A percentile compares a stretch with the other conserved stretches of the same genome.
Evolutionary conservation across 2,113 vertebrate genomes (phyloP).

Genomic region (Mesoclemmys tuberculata): DNA sequence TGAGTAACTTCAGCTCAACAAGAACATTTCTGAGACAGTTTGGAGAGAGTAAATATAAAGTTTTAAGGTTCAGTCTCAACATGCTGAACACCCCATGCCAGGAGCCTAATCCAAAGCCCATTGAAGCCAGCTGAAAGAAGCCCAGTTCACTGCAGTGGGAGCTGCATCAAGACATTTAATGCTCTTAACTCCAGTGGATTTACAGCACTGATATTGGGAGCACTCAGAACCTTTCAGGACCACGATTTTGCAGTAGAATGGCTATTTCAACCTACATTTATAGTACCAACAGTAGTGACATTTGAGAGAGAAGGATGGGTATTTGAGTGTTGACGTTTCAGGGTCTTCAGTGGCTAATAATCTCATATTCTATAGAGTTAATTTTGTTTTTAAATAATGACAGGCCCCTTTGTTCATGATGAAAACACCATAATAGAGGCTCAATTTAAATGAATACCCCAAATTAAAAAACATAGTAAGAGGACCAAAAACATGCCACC

Average conservation of each 20-base stretch:
- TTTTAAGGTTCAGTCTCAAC: not conserved
- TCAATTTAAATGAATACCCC: too few relatives aligned
- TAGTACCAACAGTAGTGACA: not conserved
- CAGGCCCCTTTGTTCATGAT: not conserved
- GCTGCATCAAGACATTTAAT: not conserved
- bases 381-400: not conserved
- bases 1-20: slow-evolving; percentile 1
- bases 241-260: not conserved
- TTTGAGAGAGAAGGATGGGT: not conserved
- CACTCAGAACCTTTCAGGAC: not conserved
- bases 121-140: not conserved
- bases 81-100: not conserved
- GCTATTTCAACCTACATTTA: not conserved
- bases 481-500: too few relatives aligned
- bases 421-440: not conserved
- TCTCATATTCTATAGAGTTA: not conserved
- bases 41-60: slow-evolving; percentile 10
- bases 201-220: not conserved
- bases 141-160: not conserved
- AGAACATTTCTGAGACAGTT: not conserved
- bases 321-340: not conserved
- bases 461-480: too few relatives aligned
- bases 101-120: fast-evolving
- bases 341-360: not conserved
- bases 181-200: not conserved